Evolutionary conservation across 1,140 invertebrate genomes (phyloP).

Genomic region (Dryas iulia): DNA sequence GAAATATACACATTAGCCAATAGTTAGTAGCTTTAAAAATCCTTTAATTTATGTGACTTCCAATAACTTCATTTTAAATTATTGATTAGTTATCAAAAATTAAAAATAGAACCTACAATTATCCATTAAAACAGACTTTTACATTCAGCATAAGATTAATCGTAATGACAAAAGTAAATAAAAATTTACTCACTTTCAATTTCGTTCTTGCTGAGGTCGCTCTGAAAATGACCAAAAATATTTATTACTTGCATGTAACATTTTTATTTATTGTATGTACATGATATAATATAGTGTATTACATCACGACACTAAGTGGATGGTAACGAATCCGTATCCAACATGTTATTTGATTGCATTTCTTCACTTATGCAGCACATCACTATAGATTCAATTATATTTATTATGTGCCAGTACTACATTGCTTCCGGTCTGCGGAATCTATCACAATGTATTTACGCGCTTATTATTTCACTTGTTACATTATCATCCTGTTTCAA

Average conservation of each 20-base stretch:
- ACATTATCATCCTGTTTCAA: constrained; percentile 51
- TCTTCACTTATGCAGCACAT: constrained; percentile 63
- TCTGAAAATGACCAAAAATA: constrained; percentile 82
- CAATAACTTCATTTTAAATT: neutral
- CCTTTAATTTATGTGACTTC: neutral
- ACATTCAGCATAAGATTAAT: neutral
- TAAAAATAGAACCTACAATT: neutral
- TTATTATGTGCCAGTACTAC: constrained; percentile 35
- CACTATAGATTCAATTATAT: constrained; percentile 46
- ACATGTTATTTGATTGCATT: constrained; percentile 7
- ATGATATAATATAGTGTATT: constrained; percentile 46
- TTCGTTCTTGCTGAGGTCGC: constrained; percentile 86
- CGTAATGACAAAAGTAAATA: neutral
- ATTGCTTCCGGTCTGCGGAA: constrained; percentile 71
- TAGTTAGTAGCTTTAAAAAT: neutral
- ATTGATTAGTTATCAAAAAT: neutral
- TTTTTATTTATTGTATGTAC: constrained; percentile 23
- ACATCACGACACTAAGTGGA: constrained; percentile 29
- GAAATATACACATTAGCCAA: neutral
- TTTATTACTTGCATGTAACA: constrained; percentile 60
- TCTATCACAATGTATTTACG: constrained; percentile 44
- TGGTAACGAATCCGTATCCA: neutral
- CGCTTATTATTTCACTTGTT: constrained; percentile 53
- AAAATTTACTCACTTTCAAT: constrained; percentile 85
- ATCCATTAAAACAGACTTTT: neutral